A percentile compares a stretch with the other conserved stretches of the same genome.
Conservation (phyloP, 2,113 vertebrate genomes). For the Rhea americana region DNA sequence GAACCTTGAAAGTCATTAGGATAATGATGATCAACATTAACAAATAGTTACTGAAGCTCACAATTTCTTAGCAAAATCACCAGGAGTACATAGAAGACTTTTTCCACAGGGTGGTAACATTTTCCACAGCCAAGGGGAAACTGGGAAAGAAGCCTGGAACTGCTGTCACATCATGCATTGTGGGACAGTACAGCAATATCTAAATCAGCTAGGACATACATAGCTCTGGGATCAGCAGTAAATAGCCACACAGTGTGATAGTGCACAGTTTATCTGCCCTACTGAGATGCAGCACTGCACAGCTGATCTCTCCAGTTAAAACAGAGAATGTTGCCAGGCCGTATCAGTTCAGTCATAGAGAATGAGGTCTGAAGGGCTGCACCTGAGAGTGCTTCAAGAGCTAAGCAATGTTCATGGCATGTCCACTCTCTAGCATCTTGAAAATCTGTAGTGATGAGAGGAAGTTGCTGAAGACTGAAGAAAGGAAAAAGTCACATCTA, state of each 20-base stretch:
- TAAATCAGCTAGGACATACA: neutral
- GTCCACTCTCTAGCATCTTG: neutral
- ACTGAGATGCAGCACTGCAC: fast-evolving
- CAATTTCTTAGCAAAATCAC: neutral
- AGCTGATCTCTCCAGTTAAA: neutral
- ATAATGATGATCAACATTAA: neutral
- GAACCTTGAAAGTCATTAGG: neutral
- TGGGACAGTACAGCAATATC: fast-evolving
- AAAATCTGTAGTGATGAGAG: neutral
- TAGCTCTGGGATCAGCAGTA: neutral
- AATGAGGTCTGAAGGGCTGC: neutral
- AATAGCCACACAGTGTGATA: neutral
- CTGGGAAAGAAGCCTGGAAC: neutral
- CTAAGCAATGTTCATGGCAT: fast-evolving
- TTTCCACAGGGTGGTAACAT: neutral
- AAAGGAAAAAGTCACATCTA: neutral
- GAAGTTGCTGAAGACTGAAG: neutral
- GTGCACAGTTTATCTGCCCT: neutral
- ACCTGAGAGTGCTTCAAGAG: neutral
- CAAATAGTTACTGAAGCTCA: neutral
- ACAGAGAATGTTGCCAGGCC: neutral
- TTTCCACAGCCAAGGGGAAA: neutral
- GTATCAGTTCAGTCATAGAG: neutral
- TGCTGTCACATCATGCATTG: neutral
- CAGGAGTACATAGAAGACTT: neutral